These are phyloP conservation scores for Caerostris darwini DNA, from an alignment of 1,140 invertebrate species.

Conservation along the genomic window DNA sequence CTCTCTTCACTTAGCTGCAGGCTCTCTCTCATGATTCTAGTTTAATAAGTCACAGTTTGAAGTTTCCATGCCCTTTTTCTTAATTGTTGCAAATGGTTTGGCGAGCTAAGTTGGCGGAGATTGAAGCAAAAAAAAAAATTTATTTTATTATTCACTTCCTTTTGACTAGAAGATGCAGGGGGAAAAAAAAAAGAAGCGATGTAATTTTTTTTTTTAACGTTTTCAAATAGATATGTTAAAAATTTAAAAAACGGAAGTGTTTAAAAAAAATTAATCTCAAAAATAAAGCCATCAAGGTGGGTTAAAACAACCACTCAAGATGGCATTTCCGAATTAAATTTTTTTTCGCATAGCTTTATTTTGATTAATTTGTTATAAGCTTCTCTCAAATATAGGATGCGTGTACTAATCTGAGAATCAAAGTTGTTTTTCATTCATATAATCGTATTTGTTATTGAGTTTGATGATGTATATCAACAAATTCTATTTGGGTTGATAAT, in stretches of 20 bases:
- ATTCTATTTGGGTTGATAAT: too few species aligned
- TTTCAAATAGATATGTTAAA: neutral
- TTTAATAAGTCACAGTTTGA: constrained; percentile 44
- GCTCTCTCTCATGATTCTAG: constrained; percentile 13
- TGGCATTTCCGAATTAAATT: too few species aligned
- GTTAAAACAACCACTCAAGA: too few species aligned
- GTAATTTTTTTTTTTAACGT: neutral
- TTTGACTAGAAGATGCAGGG: neutral
- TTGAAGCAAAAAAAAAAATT: too few species aligned
- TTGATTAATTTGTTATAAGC: too few species aligned
- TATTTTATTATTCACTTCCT: constrained; percentile 10
- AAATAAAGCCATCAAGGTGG: too few species aligned
- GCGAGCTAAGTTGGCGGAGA: neutral
- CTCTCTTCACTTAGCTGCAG: neutral
- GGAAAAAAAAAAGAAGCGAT: neutral
- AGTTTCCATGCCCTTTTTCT: neutral
- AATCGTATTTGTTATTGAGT: too few species aligned
- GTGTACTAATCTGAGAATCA: neutral
- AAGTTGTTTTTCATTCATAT: too few species aligned
- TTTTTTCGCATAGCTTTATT: too few species aligned
- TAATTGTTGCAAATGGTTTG: neutral
- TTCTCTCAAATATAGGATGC: neutral
- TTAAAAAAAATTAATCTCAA: neutral
- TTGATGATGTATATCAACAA: too few species aligned
- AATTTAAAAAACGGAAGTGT: neutral